Evolutionary conservation across 2,797 vertebrate genomes (phyloP), one percentile per base, ranked within the genome.

Genomic region (Falco berigora): DNA sequence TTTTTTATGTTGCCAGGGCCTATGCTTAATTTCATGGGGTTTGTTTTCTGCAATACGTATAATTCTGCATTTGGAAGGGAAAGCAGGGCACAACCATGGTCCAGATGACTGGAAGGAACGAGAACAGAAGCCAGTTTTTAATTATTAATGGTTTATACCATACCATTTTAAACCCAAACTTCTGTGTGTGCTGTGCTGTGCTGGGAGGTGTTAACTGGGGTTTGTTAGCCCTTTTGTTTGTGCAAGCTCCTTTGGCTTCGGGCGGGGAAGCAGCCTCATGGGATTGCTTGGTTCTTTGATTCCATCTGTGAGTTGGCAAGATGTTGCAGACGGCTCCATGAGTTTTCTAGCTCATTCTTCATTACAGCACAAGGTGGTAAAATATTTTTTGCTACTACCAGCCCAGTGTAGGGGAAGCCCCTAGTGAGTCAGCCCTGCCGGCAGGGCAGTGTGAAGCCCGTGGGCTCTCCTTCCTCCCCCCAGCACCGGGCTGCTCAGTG

Each of bases 401-500:
- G 59, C 24, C 8, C 13, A 4, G 56, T 6, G n/a, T 30, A 20
- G 64, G 4, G 34, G 23, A 18, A 23, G 47, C 9, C 42, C 9
- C 30, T 2, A 11, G 44, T 9, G 44, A 6, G 23, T 2, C 63
- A 15, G 77, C 40, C 23, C 24, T 12, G 34, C 8, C 1, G 49
- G 20, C 22, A 12, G 15, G 55, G 55, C 25, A 20, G 23, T 2
- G 22, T 12, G 36, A 28, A 18, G 52, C 24, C 47, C 13, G 0
- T 2, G 25, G 32, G 22, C 11, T 32, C 36, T 40, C 27, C n/a
- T 8, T 40, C 46, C 19, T 28, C 10, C 14, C 12, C 12, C 47
- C 59, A 3, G 3, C 3, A 0, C 23, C 9, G 12, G 6, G 8
- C 50, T 36, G 62, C 32, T 42, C n/a, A 27, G 32, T 22, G 6